Evolutionary conservation across 35 echinoderm and acorn worm species (phyloP).

Genomic region (Ptychodera flava): DNA sequence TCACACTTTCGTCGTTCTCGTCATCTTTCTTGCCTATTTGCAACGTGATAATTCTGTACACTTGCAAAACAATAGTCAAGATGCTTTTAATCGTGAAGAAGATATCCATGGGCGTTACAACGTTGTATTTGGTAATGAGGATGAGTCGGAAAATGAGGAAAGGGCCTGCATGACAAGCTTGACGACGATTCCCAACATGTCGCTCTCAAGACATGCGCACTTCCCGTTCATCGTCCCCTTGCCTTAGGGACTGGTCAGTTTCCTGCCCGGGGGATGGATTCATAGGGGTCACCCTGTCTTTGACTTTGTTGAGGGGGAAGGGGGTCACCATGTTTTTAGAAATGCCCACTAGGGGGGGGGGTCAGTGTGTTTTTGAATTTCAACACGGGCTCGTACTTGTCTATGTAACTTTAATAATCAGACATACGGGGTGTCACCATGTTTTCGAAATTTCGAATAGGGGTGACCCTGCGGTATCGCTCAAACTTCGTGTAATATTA

Average conservation of each 20-base stretch:
- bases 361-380: no score
- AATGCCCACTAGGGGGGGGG: no score
- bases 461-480: no score
- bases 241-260: conserved; percentile 48
- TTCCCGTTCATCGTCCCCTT: conserved; percentile 44
- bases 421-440: no score
- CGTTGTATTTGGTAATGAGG: conserved; percentile 47
- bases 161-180: conserved; percentile 57
- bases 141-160: conserved; percentile 79
- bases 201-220: conserved; percentile 81
- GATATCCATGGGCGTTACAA: conserved; percentile 64
- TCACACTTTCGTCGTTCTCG: neutral
- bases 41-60: conserved; percentile 66
- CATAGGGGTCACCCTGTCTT: no score
- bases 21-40: conserved; percentile 40
- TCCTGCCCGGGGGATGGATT: neutral
- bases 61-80: conserved; percentile 59
- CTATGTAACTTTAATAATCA: no score
- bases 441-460: no score
- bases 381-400: no score
- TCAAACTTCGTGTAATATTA: no score
- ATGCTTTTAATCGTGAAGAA: conserved; percentile 91
- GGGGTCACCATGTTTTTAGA: no score
- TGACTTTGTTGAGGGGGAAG: no score
- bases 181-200: conserved; percentile 73